These are phyloP conservation scores for Triplophysa tibetana DNA, from an alignment of 2,113 vertebrate species.

Conservation along the genomic window DNA sequence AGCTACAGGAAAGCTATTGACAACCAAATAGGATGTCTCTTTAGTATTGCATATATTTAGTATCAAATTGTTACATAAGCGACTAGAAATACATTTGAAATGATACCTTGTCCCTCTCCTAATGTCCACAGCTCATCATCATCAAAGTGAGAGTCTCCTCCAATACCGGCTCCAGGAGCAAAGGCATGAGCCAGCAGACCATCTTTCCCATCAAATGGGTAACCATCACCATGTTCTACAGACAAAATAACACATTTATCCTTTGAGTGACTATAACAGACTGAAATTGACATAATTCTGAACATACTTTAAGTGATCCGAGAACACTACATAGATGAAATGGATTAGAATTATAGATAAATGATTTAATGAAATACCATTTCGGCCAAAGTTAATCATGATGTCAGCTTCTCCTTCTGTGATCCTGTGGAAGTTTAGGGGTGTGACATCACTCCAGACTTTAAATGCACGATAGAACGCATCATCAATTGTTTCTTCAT, in stretches of 20 bases:
- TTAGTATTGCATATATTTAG: neutral
- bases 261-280: neutral
- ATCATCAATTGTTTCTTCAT: slow-evolving; percentile 90
- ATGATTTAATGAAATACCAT: slow-evolving; percentile 76
- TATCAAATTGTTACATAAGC: neutral
- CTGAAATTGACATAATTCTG: neutral
- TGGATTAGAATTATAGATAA: neutral
- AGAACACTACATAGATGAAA: too few relatives aligned
- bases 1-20: too few relatives aligned
- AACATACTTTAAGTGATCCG: neutral
- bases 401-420: slow-evolving; percentile 96
- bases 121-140: slow-evolving; percentile 98
- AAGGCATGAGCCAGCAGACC: slow-evolving; percentile 97
- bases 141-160: slow-evolving; percentile 97
- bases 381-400: slow-evolving; percentile 98
- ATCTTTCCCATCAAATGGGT: slow-evolving; percentile 97
- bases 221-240: slow-evolving; percentile 95
- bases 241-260: slow-evolving; percentile 16
- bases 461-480: slow-evolving; percentile 94
- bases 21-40: too few relatives aligned
- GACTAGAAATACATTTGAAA: neutral
- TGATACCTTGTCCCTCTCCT: slow-evolving; percentile 93
- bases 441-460: slow-evolving; percentile 96
- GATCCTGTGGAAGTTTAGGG: slow-evolving; percentile 84
- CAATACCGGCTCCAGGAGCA: slow-evolving; percentile 89